Percentiles rank a stretch among this genome's conserved stretches.
phyloP scores from a whole-genome alignment of 2,113 vertebrate species.

The Oryctolagus cuniculus region mOryCun1.1 NC_091436.1:29125001-29125500 shows the following conservation, averaged over 20 bases:
- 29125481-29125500: constrained; percentile 32
- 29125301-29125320: constrained; percentile 62
- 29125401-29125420: not conserved
- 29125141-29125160: no score
- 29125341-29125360: constrained; percentile 19
- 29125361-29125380: constrained; percentile 52
- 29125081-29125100: no score
- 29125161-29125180: constrained; percentile 34
- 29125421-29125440: constrained; percentile 21
- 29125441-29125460: not conserved
- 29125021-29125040: no score
- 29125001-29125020: no score
- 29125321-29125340: constrained; percentile 64
- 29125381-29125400: not conserved
- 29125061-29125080: no score
- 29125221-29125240: constrained; percentile 61
- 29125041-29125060: no score
- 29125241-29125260: constrained; percentile 70
- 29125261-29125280: constrained; percentile 67
- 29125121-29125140: no score
- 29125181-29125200: not conserved
- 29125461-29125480: not conserved
- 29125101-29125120: no score
- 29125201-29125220: constrained; percentile 37
- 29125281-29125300: constrained; percentile 74